Evolutionary conservation across 2,888 invertebrate genomes (phyloP).

Genomic region (Furcula furcula): DNA sequence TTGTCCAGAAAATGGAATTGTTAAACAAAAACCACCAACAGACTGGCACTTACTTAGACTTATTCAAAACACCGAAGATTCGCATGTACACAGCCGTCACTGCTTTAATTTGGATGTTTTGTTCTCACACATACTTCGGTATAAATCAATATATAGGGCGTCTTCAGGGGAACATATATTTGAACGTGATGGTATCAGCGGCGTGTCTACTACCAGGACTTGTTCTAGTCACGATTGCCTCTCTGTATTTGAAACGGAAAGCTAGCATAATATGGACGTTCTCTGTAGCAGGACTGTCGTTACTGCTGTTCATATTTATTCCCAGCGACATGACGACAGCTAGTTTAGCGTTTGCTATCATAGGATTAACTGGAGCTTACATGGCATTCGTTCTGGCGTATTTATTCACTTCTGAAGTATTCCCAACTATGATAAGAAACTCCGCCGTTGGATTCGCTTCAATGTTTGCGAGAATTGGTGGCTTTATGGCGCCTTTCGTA

Average conservation of each 20-base stretch:
- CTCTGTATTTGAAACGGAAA: conserved; percentile 55
- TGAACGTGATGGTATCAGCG: conserved; percentile 89
- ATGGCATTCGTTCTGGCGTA: conserved; percentile 85
- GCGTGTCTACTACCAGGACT: conserved; percentile 51
- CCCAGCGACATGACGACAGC: conserved; percentile 46
- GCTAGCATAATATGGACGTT: conserved; percentile 53
- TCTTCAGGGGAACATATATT: conserved; percentile 88
- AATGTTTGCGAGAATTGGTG: conserved; percentile 85
- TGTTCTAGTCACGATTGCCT: conserved; percentile 50
- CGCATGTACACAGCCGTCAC: conserved; percentile 85
- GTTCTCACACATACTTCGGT: conserved; percentile 91
- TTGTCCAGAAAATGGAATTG: conserved; percentile 55
- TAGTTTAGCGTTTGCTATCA: conserved; percentile 86
- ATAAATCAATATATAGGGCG: conserved; percentile 90
- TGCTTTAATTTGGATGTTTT: conserved; percentile 88
- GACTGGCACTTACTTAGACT: conserved; percentile 67
- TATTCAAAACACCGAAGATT: conserved; percentile 86
- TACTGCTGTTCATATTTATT: conserved; percentile 60
- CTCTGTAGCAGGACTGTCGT: conserved; percentile 47
- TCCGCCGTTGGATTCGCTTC: conserved; percentile 89
- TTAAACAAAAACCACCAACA: conserved; percentile 34
- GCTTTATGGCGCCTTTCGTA: conserved; percentile 86
- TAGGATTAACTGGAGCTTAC: conserved; percentile 88
- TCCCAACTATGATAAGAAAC: conserved; percentile 90
- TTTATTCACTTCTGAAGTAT: conserved; percentile 89